Evolutionary conservation across 2,888 invertebrate genomes (phyloP).

Genomic region (Drosophila rellima): DNA sequence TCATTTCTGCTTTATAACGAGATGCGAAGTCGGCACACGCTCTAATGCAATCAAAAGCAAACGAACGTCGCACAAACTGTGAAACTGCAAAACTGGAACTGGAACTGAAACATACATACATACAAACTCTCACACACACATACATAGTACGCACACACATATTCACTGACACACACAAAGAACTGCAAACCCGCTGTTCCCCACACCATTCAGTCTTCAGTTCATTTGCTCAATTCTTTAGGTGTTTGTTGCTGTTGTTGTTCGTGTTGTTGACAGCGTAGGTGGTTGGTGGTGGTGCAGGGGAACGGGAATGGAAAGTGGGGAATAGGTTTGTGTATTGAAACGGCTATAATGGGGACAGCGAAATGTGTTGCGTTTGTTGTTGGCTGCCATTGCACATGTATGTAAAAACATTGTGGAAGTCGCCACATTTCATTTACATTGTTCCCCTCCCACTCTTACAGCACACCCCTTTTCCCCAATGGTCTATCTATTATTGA

Average conservation of each 20-base stretch:
- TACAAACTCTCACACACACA: slow-evolving; percentile 13
- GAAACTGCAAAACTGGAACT: slow-evolving; percentile 69
- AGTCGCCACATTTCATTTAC: slow-evolving; percentile 60
- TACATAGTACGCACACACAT: no score
- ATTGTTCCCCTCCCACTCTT: slow-evolving; percentile 32
- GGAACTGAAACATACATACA: slow-evolving; percentile 32
- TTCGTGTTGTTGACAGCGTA: slow-evolving; percentile 17
- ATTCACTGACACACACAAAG: slow-evolving; percentile 15
- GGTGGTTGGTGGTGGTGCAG: neutral
- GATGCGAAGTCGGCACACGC: slow-evolving; percentile 77
- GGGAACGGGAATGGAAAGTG: neutral
- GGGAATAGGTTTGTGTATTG: neutral
- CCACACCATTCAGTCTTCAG: slow-evolving; percentile 45
- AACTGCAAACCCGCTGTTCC: slow-evolving; percentile 26
- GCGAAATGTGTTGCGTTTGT: slow-evolving; percentile 56
- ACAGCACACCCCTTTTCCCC: neutral
- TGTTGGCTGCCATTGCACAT: slow-evolving; percentile 46
- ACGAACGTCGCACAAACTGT: slow-evolving; percentile 60
- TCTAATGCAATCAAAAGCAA: slow-evolving; percentile 78
- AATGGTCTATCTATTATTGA: slow-evolving; percentile 27
- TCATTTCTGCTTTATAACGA: slow-evolving; percentile 74
- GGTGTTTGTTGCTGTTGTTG: slow-evolving; percentile 24
- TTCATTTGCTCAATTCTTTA: slow-evolving; percentile 65
- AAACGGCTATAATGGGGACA: slow-evolving; percentile 54
- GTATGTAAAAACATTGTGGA: slow-evolving; percentile 53